Conservation (phyloP, 2,888 invertebrate genomes). For the Tinea pellionella region DNA sequence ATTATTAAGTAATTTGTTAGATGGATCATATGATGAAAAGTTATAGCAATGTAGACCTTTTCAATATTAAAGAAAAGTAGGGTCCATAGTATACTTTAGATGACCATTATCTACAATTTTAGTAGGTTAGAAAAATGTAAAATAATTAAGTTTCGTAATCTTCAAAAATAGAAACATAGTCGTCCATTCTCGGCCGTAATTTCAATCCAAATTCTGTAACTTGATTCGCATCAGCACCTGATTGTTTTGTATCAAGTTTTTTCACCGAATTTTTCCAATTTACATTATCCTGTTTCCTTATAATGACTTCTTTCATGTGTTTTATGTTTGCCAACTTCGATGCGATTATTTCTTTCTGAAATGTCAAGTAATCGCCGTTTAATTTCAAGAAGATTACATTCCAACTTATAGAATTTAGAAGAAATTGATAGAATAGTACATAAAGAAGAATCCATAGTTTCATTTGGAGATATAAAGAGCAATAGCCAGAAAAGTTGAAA, state of each 20-base stretch:
- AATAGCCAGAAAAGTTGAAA: neutral
- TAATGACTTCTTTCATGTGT: slow-evolving; percentile 31
- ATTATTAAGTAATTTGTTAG: too few species aligned
- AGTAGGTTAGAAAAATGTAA: neutral
- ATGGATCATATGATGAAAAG: too few species aligned
- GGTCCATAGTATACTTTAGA: too few species aligned
- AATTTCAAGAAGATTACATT: neutral
- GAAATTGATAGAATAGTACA: neutral
- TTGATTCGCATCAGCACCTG: slow-evolving; percentile 34
- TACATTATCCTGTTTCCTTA: slow-evolving; percentile 31
- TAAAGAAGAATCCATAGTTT: neutral
- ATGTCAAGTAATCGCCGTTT: slow-evolving; percentile 17
- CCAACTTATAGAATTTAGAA: neutral
- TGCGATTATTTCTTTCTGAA: slow-evolving; percentile 45
- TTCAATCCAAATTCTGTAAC: slow-evolving; percentile 51
- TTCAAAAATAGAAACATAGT: slow-evolving; percentile 48
- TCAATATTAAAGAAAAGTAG: too few species aligned
- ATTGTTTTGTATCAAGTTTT: slow-evolving; percentile 30
- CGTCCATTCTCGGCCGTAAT: slow-evolving; percentile 45
- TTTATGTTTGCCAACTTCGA: slow-evolving; percentile 40
- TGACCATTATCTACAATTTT: too few species aligned
- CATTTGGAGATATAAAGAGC: neutral
- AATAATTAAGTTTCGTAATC: slow-evolving; percentile 36
- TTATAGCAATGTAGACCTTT: too few species aligned
- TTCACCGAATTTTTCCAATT: slow-evolving; percentile 40